These are phyloP conservation scores for Lysandra bellargus DNA, from an alignment of 2,888 invertebrate genomes.

Conservation along the genomic window DNA sequence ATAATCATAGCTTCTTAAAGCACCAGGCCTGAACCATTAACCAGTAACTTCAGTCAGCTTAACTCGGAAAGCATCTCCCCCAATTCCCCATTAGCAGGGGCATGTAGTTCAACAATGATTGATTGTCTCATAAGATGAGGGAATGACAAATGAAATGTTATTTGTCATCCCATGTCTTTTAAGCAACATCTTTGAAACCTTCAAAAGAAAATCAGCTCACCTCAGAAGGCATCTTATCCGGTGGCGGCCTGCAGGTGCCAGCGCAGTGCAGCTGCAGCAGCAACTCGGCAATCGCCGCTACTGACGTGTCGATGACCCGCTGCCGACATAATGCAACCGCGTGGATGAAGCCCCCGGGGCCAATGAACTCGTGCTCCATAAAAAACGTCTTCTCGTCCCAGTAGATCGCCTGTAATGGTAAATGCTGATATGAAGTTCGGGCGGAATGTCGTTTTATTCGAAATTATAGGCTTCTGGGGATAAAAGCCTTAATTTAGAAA, in stretches of 20 bases:
- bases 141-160: too few species aligned
- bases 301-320: conserved; percentile 81
- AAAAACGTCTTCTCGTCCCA: conserved; percentile 91
- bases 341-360: conserved; percentile 87
- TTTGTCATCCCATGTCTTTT: too few species aligned
- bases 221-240: conserved; percentile 62
- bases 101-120: too few species aligned
- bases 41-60: too few species aligned
- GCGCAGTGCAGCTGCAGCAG: conserved; percentile 77
- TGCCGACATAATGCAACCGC: conserved; percentile 81
- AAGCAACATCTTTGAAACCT: neutral
- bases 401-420: conserved; percentile 61
- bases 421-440: neutral
- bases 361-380: conserved; percentile 90
- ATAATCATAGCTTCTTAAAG: too few species aligned
- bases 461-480: too few species aligned
- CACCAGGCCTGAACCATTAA: too few species aligned
- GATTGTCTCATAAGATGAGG: too few species aligned
- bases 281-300: conserved; percentile 69
- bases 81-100: too few species aligned
- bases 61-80: too few species aligned
- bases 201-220: neutral
- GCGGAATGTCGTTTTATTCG: too few species aligned
- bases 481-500: neutral
- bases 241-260: conserved; percentile 62